These are phyloP conservation scores for Colletes gigas DNA, from an alignment of 1,140 invertebrate genomes.

Conservation along the genomic window DNA sequence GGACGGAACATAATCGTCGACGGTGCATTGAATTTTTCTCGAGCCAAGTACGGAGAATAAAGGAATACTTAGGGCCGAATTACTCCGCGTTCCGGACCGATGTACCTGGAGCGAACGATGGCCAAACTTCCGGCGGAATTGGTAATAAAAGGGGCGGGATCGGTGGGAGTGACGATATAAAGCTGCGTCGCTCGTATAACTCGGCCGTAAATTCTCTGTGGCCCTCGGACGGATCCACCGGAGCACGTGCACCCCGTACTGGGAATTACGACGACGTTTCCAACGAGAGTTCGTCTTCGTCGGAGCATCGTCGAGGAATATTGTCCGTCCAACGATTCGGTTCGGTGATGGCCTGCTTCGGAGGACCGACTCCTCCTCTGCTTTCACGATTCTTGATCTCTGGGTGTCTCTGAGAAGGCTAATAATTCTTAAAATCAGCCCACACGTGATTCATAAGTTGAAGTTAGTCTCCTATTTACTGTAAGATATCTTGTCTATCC, in stretches of 20 bases:
- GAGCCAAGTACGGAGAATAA: conserved; percentile 2
- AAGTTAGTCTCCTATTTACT: no score
- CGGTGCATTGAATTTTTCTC: neutral
- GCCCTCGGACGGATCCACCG: neutral
- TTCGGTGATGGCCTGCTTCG: no score
- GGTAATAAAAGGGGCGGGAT: conserved; percentile 30
- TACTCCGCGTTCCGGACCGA: neutral
- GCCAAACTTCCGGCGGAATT: conserved; percentile 41
- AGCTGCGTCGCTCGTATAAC: conserved; percentile 30
- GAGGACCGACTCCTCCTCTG: no score
- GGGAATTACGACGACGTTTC: conserved; percentile 14
- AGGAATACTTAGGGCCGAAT: neutral
- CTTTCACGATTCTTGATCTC: no score
- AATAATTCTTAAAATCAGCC: no score
- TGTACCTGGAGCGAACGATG: conserved; percentile 11
- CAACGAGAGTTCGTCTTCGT: conserved; percentile 14
- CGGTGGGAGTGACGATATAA: conserved; percentile 22
- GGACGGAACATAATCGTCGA: neutral
- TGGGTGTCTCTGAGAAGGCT: no score
- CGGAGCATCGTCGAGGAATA: neutral
- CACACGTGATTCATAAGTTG: no score
- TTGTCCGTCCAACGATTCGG: neutral
- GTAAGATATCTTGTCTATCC: no score
- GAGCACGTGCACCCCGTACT: conserved; percentile 2
- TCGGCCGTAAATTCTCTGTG: conserved; percentile 16